Evolutionary conservation across 2,888 invertebrate species (phyloP), one percentile per base, ranked within the genome.

Genomic region (Meiosimyza platycephala): DNA sequence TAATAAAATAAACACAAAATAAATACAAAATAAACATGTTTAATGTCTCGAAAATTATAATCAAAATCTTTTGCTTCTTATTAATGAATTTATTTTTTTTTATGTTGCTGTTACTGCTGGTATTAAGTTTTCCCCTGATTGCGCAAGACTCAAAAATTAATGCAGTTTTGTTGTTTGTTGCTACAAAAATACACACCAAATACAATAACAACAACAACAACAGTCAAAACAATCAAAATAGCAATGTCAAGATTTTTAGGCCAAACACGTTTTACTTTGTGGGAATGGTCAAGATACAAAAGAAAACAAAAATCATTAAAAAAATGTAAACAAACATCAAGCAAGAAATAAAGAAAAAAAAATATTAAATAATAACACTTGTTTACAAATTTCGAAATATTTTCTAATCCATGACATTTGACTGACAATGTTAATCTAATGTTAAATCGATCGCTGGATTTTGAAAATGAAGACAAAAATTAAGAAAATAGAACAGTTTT

Each of bases 191-290:
- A 69, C 15, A 60, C 22, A 60, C 3, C 4, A 47, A 57, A 3
- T 60, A 60, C 2, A 16, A 57, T 28, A 50, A 57, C 12, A 70
- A 48, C 67, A 22, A 51, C 48, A 70, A 47, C 47, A n/a, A 63
- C 6, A 54, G 40, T 47, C 62, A 47, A 62, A 18, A 62, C 16
- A 40, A 40, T 40, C 40, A 40, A 40, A 40, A 40, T 40, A 40
- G 62, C 63, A 75, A 57, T 75, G 76, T 73, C 79, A 72, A 69
- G 75, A 75, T 75, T 69, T 73, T 75, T 73, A 72, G 71, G 63
- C 64, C 72, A 76, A 76, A 72, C 74, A 72, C 71, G 65, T 76
- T 72, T 66, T 28, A 52, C 47, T 15, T 6, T n/a, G 18, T n/a
- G 40, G 40, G 47, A 47, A 18, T 70, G 62, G 51, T 16, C 66